phyloP scores from a whole-genome alignment of 2,888 invertebrate species.

The Calameuta idolon region DNA sequence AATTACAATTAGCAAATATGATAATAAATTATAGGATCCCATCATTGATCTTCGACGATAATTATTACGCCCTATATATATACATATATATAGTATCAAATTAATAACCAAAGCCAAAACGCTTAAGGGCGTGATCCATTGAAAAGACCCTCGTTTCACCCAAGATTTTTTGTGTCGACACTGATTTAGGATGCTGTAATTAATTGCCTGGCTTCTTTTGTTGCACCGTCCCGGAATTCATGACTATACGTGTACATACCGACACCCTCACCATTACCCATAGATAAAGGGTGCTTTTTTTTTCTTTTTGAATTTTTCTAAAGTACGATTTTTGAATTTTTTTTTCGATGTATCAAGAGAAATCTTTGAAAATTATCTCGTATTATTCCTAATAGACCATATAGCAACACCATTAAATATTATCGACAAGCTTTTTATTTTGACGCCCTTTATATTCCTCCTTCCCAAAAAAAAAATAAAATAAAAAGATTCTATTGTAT shows the following conservation, averaged over 20 bases:
- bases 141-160: not conserved
- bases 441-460: not conserved
- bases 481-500: not conserved
- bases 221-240: not conserved
- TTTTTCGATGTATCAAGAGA: not conserved
- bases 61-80: no score
- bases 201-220: not conserved
- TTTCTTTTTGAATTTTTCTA: not conserved
- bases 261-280: not conserved
- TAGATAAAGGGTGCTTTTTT: not conserved
- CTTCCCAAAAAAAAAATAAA: not conserved
- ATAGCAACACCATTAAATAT: no score
- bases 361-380: not conserved
- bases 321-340: not conserved
- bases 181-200: not conserved
- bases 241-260: not conserved
- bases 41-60: no score
- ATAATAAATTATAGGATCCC: no score
- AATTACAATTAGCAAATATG: no score
- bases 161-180: not conserved
- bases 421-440: no score
- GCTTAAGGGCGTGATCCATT: not conserved
- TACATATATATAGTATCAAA: not conserved
- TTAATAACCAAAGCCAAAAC: not conserved
- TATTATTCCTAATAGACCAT: no score